Base-by-base conservation (phyloP, 37 sponge, comb jelly and placozoan genomes). In the Hormiphora californensis region DNA sequence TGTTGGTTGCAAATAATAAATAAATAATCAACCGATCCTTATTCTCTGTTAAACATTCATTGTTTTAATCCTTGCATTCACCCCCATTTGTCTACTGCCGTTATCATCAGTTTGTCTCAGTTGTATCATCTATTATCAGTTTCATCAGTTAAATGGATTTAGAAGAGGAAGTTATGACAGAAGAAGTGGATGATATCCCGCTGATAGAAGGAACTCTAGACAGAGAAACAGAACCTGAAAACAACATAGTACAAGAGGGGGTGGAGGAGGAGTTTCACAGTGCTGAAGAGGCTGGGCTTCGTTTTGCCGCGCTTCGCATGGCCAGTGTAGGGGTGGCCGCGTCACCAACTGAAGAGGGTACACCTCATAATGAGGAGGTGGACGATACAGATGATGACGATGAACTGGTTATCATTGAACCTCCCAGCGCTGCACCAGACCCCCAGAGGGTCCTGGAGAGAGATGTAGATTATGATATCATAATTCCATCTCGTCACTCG, bases 391-490 rank as follows among this genome's bases (percentile, higher is more conserved):
- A 23, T 19, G 61, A 57, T 28, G 17, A 4, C 9, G 3, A 5
- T 12, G 30, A 57, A 12, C n/a, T 28, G n/a, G 27, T 23, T 23
- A 15, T 57, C 9, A 30, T 30, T 4, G 27, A 57, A 28, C 30
- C 61, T 57, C 4, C 17, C 17, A 7, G 19, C 17, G 28, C 59
- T 57, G 28, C 17, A 57, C 59, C 59, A 4, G 28, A 57, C 19
- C 22, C 25, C 4, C 46, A 73, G 23, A 23, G 25, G 25, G 81
- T 23, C 2, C 81, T 43, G 44, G 36, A 73, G 46, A 46, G 43
- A 15, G 19, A 2, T 73, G 81, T 73, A 15, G 81, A 73, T 19
- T 73, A 73, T 28, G 81, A 73, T 40, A 73, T 73, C 4, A 46
- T 46, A 5, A 40, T 73, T 0, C 81, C 81, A 28, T 73, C 81